A percentile compares a stretch with the other conserved stretches of the same genome.
Evolutionary conservation across 2,797 vertebrate species (phyloP).

Genomic region (Natrix natrix): DNA sequence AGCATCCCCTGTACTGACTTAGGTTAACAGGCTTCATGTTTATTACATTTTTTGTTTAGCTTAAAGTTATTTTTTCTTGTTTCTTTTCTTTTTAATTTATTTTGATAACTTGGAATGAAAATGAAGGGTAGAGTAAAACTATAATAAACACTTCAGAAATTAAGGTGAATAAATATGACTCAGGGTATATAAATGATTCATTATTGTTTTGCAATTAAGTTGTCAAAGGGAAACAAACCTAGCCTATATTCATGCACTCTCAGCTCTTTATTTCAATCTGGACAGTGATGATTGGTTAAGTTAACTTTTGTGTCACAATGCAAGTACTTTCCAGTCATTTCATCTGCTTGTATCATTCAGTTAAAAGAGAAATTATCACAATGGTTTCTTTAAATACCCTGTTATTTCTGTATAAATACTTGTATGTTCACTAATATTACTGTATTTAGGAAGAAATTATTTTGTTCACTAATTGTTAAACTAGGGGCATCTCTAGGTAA

Average conservation of each 20-base stretch:
- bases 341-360: slow-evolving; percentile 40
- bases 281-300: neutral
- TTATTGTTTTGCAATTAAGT: neutral
- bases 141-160: neutral
- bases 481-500: neutral
- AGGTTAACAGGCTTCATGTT: neutral
- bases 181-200: neutral
- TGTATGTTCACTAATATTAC: neutral
- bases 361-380: slow-evolving; percentile 41
- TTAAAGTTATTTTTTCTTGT: neutral
- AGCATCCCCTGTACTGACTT: neutral
- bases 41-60: neutral
- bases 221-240: neutral
- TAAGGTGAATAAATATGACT: neutral
- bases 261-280: neutral
- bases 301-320: slow-evolving; percentile 16
- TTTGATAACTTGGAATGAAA: neutral
- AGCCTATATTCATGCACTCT: neutral
- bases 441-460: neutral
- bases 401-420: neutral
- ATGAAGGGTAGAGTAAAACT: neutral
- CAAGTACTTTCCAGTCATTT: neutral
- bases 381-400: slow-evolving; percentile 23
- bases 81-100: neutral
- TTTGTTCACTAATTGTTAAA: neutral